Evolutionary conservation across 2,113 vertebrate species (phyloP).

Genomic region (Hystrix brachyura): DNA sequence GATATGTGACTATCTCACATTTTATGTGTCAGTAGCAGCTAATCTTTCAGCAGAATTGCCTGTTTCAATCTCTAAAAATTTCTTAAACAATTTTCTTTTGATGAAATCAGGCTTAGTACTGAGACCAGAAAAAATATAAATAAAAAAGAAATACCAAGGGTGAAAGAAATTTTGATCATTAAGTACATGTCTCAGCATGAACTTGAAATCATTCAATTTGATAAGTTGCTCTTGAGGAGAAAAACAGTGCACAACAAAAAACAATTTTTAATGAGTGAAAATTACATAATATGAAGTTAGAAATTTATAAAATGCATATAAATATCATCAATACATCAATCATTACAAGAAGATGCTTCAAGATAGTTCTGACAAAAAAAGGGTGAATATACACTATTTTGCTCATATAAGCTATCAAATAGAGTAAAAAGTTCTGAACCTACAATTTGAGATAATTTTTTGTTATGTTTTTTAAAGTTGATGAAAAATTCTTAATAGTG

Average conservation of each 20-base stretch:
- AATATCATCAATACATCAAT: constrained; percentile 47
- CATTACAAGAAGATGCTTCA: constrained; percentile 20
- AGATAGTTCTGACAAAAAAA: constrained; percentile 37
- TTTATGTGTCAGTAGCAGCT: neutral
- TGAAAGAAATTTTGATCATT: neutral
- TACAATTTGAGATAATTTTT: constrained; percentile 44
- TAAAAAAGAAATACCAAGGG: neutral
- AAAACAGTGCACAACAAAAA: constrained; percentile 7
- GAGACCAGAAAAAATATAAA: neutral
- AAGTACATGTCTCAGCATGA: constrained; percentile 54
- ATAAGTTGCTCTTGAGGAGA: constrained; percentile 33
- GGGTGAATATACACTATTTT: neutral
- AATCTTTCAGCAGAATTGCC: constrained; percentile 23
- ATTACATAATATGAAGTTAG: constrained; percentile 15
- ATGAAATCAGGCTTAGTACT: neutral
- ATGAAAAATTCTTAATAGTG: constrained; percentile 14
- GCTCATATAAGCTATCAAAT: neutral
- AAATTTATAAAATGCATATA: constrained; percentile 54
- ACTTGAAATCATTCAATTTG: constrained; percentile 15
- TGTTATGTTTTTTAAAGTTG: constrained; percentile 18
- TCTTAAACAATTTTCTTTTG: neutral
- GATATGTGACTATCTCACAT: neutral
- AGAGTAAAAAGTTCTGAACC: neutral
- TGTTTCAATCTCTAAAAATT: constrained; percentile 5
- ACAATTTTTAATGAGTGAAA: constrained; percentile 43